Percentiles rank a stretch among this genome's conserved stretches.
Evolutionary conservation across 35 echinoderm and acorn worm genomes (phyloP).

Genomic region (Nesometra sesokonis): DNA sequence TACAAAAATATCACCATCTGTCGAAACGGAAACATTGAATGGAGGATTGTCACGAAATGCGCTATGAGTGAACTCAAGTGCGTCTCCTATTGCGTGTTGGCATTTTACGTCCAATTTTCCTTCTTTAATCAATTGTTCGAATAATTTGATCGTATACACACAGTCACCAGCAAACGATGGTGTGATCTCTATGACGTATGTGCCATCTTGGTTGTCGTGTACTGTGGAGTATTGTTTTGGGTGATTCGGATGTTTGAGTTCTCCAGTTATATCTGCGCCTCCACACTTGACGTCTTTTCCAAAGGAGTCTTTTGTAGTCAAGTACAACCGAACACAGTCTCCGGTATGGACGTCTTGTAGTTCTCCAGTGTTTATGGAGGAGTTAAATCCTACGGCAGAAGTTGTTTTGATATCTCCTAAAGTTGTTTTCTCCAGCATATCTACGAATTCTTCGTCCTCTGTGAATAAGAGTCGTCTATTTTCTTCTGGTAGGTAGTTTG

Average conservation of each 20-base stretch:
- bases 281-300: neutral
- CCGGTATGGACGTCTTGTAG: neutral
- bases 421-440: neutral
- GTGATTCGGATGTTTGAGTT: neutral
- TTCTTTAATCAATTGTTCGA: neutral
- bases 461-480: neutral
- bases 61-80: neutral
- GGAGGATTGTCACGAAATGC: neutral
- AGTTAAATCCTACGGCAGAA: neutral
- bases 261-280: neutral
- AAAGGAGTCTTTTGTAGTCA: neutral
- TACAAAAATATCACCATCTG: neutral
- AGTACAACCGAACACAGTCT: neutral
- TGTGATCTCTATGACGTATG: neutral
- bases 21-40: neutral
- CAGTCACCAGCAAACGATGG: neutral
- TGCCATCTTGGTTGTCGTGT: neutral
- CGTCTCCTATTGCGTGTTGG: neutral
- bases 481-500: neutral
- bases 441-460: neutral
- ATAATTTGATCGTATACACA: neutral
- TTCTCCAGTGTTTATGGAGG: neutral
- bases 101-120: neutral
- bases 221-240: neutral
- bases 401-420: neutral